Conservation (phyloP, 1,140 invertebrate genomes). For the Drosophila suzukii region DNA sequence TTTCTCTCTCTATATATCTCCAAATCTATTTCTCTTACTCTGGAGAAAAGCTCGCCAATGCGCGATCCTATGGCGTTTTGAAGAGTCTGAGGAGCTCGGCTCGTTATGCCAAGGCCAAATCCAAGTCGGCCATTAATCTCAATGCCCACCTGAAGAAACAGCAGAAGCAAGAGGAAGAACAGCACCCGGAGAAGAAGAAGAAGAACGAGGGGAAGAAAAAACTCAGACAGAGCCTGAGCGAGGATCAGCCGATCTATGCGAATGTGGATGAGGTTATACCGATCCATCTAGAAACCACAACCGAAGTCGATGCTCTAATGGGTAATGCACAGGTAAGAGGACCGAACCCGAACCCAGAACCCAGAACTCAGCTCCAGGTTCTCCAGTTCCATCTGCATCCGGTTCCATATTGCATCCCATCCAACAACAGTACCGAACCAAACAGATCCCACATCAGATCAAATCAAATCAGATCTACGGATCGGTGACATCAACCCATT, state of each 20-base stretch:
- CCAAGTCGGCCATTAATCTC: conserved; percentile 71
- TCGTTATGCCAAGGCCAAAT: conserved; percentile 67
- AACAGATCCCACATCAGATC: conserved; percentile 11
- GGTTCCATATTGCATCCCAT: conserved; percentile 35
- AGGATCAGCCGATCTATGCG: conserved; percentile 59
- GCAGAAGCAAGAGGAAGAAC: conserved; percentile 43
- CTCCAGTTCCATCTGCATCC: conserved; percentile 41
- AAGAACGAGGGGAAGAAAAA: conserved; percentile 13
- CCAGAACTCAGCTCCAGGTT: conserved; percentile 26
- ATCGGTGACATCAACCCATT: conserved; percentile 38
- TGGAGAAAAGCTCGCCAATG: conserved; percentile 63
- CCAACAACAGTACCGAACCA: conserved; percentile 23
- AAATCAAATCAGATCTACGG: background rate
- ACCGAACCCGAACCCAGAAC: background rate
- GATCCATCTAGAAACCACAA: conserved; percentile 4
- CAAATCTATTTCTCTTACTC: conserved; percentile 3
- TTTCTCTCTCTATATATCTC: conserved; percentile 23
- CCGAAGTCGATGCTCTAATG: conserved; percentile 66
- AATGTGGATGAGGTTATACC: conserved; percentile 56
- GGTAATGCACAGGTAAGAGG: conserved; percentile 72
- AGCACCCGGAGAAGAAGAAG: conserved; percentile 9
- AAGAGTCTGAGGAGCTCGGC: conserved; percentile 70
- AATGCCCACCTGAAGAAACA: conserved; percentile 68
- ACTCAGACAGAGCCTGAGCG: conserved; percentile 33
- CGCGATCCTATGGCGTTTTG: conserved; percentile 70